phyloP scores from a whole-genome alignment of 2,888 invertebrate species.

The Napeogenes sylphis region DNA sequence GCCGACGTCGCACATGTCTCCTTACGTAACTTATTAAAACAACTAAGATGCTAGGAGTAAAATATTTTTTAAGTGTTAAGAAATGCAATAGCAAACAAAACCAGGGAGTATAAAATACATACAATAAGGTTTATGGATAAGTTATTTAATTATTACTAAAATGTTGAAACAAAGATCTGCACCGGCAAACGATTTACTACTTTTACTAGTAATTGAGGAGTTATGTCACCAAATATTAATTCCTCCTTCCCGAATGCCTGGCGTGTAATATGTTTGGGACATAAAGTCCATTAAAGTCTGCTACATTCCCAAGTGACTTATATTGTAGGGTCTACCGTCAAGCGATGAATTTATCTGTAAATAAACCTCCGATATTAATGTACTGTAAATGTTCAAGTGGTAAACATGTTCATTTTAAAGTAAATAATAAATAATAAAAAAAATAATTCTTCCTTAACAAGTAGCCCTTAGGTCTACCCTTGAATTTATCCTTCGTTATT shows the following conservation, averaged over 20 bases:
- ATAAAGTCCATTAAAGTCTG: not conserved
- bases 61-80: constrained; percentile 1
- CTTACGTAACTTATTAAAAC: no score
- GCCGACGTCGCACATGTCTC: no score
- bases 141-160: no score
- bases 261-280: not conserved
- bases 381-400: not conserved
- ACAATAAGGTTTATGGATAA: not conserved
- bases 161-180: no score
- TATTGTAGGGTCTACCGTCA: not conserved
- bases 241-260: not conserved
- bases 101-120: not conserved
- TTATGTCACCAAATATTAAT: not conserved
- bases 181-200: no score
- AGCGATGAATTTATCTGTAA: not conserved
- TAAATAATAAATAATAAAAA: not conserved
- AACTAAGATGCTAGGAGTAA: not conserved
- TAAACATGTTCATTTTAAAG: not conserved
- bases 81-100: not conserved
- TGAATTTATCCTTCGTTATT: no score
- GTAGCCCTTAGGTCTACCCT: no score
- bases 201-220: no score
- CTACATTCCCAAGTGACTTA: not conserved
- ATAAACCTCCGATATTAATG: not conserved
- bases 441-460: no score